Base-by-base conservation (phyloP, 1,140 invertebrate genomes). In the Bemisia tabaci region DNA sequence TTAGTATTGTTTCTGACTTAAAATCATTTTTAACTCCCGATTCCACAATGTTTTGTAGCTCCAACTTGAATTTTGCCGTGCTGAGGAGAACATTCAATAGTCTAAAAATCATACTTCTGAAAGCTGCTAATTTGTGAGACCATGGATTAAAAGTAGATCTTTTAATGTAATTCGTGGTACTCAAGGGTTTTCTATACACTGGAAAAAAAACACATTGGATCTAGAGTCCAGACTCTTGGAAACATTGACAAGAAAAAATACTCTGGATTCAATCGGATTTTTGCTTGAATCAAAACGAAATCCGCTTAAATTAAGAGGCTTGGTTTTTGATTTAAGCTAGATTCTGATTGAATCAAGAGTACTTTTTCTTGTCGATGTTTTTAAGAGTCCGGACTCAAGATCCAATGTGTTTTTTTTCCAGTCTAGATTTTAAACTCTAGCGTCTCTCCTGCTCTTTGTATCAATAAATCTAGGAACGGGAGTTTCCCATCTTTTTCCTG, bases 381-480 rank as follows among this genome's bases (percentile, higher is more conserved):
- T n/a, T n/a, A n/a, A n/a, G n/a, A n/a, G n/a, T n/a, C n/a, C n/a
- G n/a, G n/a, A n/a, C n/a, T n/a, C n/a, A n/a, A n/a, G n/a, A n/a
- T n/a, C n/a, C n/a, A n/a, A n/a, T n/a, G n/a, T n/a, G n/a, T n/a
- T n/a, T n/a, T n/a, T n/a, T n/a, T n/a, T n/a, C n/a, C n/a, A n/a
- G n/a, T n/a, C n/a, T n/a, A n/a, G n/a, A 65, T 65, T 48, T 65
- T 22, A n/a, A 58, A 65, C 48, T 59, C 22, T 25, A 65, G 12
- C 24, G 17, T 22, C 22, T 59, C 48, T 1, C 59, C 25, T 26
- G 22, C 1, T 59, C 39, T 27, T 65, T 59, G 48, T 25, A 65
- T 59, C 2, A 2, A 59, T 22, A 65, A 11, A 65, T 65, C 64
- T 39, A 58, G 48, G 24, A 65, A 65, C 23, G 64, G 64, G 12